Evolutionary conservation across 2,797 vertebrate genomes (phyloP).

Genomic region (Echeneis naucrates): DNA sequence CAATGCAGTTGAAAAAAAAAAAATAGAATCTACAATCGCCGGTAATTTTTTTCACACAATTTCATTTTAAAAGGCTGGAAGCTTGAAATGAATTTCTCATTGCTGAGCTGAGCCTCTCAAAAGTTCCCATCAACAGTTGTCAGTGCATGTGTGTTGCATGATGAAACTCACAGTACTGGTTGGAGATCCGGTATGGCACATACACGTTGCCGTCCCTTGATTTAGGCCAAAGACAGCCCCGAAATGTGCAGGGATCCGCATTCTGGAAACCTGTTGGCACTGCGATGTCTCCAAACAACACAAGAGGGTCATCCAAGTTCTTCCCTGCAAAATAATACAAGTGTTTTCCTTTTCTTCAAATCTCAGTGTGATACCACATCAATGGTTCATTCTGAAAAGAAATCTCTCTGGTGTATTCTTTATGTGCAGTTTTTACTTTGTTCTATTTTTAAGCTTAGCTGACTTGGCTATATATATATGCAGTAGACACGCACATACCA

Average conservation of each 20-base stretch:
- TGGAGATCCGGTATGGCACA: conserved; percentile 71
- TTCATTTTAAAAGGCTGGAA: no score
- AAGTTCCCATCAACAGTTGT: no score
- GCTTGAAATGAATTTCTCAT: no score
- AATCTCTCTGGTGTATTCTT: no score
- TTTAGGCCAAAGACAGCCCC: conserved; percentile 76
- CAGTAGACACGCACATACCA: conserved; percentile 59
- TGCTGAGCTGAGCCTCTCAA: no score
- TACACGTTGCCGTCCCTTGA: conserved; percentile 63
- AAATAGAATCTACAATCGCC: no score
- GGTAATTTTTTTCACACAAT: no score
- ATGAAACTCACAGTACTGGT: conserved; percentile 69
- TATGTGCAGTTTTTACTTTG: no score
- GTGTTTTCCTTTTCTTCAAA: no score
- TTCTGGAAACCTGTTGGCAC: conserved; percentile 66
- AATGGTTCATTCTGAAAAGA: no score
- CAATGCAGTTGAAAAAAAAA: background rate
- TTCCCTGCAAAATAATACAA: conserved; percentile 55
- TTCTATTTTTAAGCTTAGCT: background rate
- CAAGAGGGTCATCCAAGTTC: conserved; percentile 53
- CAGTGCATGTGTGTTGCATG: no score
- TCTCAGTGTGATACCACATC: no score
- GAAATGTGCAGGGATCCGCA: conserved; percentile 73
- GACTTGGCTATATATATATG: background rate
- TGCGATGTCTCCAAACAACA: conserved; percentile 77